Conservation (phyloP, 2,113 vertebrate genomes). For the Hypanus sabinus region DNA sequence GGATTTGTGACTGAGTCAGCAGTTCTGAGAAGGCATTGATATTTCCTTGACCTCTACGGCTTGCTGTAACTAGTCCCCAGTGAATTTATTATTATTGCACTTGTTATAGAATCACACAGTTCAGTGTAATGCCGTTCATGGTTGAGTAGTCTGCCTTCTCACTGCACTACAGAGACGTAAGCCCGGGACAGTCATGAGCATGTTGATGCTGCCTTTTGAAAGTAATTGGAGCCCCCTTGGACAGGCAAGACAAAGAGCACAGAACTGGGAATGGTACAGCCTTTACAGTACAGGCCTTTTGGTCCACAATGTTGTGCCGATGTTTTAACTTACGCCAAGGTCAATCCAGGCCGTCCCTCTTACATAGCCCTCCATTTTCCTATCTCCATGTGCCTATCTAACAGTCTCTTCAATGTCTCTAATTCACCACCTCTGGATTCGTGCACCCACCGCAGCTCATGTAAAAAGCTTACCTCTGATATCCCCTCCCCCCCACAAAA, state of each 20-base stretch:
- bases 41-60: neutral
- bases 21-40: neutral
- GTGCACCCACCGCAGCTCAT: too few species aligned
- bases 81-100: neutral
- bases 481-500: too few species aligned
- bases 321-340: too few species aligned
- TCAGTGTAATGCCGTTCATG: neutral
- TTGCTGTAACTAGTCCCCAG: neutral
- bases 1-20: neutral
- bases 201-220: neutral
- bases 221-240: neutral
- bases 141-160: neutral
- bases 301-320: too few species aligned
- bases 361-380: too few species aligned
- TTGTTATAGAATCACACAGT: neutral
- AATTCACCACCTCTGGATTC: too few species aligned
- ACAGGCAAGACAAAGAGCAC: neutral
- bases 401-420: too few species aligned
- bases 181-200: neutral
- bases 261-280: too few species aligned
- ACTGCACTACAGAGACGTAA: rapidly evolving
- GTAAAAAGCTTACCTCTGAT: too few species aligned
- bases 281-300: too few species aligned
- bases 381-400: too few species aligned
- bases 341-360: too few species aligned